Conservation (phyloP, 1,140 invertebrate species). For the Drosophila orena region DNA sequence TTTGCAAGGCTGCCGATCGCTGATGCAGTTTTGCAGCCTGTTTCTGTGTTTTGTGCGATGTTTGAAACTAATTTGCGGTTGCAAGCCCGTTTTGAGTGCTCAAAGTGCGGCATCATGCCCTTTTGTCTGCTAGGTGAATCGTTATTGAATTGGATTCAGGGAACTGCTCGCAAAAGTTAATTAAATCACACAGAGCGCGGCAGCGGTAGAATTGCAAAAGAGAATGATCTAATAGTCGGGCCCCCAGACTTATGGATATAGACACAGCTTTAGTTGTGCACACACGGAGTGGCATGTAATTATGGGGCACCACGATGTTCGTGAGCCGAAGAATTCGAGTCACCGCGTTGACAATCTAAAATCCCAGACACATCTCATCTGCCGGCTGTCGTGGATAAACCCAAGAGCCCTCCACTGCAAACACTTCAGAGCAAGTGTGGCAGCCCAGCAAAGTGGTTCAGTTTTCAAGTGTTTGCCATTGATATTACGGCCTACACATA, state of each 20-base stretch:
- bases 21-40: conserved; percentile 57
- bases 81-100: conserved; percentile 54
- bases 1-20: conserved; percentile 59
- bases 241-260: conserved; percentile 1
- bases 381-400: conserved; percentile 46
- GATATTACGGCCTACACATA: conserved; percentile 57
- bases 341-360: conserved; percentile 37
- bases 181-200: conserved; percentile 37
- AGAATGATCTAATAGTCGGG: conserved; percentile 56
- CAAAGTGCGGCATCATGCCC: conserved; percentile 78
- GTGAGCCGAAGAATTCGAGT: conserved; percentile 25
- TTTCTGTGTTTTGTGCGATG: conserved; percentile 58
- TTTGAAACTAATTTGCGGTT: conserved; percentile 80
- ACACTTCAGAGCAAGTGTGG: conserved; percentile 63
- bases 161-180: conserved; percentile 62
- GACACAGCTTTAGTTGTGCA: conserved; percentile 15
- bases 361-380: conserved; percentile 19
- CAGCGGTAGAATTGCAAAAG: conserved; percentile 51
- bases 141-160: conserved; percentile 56
- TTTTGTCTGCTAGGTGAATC: conserved; percentile 59
- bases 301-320: conserved; percentile 50
- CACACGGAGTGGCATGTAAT: conserved; percentile 27
- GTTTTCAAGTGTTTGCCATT: conserved; percentile 68
- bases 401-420: conserved; percentile 57
- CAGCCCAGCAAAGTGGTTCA: conserved; percentile 64